Evolutionary conservation across 1,140 invertebrate genomes (phyloP).

Genomic region (Leptoteleia sp.): DNA sequence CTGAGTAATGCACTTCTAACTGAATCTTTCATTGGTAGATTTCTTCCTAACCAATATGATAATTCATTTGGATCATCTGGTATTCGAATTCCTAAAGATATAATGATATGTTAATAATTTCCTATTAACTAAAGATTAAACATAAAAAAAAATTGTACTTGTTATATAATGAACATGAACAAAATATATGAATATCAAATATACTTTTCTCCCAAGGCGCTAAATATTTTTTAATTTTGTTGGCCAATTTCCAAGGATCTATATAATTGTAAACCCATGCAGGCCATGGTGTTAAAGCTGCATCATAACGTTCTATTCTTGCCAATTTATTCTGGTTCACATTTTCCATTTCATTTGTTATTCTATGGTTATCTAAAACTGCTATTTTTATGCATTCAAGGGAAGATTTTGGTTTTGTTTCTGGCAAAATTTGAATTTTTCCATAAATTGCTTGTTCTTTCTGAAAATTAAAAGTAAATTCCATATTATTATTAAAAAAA

Average conservation of each 20-base stretch:
- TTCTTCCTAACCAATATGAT: constrained; percentile 59
- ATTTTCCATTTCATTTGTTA: neutral
- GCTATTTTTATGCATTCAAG: constrained; percentile 37
- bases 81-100: constrained; percentile 40
- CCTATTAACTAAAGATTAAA: neutral
- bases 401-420: constrained; percentile 46
- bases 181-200: neutral
- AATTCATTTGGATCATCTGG: constrained; percentile 61
- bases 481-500: too few relatives aligned
- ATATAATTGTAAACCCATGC: constrained; percentile 50
- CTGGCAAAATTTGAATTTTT: constrained; percentile 50
- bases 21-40: constrained; percentile 49
- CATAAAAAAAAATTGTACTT: too few relatives aligned
- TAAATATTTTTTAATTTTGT: constrained; percentile 43
- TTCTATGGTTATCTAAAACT: constrained; percentile 48
- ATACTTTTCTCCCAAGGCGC: constrained; percentile 52
- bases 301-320: constrained; percentile 43
- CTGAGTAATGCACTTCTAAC: constrained; percentile 45
- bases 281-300: constrained; percentile 57
- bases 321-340: constrained; percentile 10
- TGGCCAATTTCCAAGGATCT: constrained; percentile 42
- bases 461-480: too few relatives aligned
- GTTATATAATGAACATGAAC: neutral
- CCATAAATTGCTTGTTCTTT: constrained; percentile 30
- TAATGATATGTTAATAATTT: neutral